Base-by-base conservation (phyloP, 1,140 invertebrate species). In the Glossosoma conforme region DNA sequence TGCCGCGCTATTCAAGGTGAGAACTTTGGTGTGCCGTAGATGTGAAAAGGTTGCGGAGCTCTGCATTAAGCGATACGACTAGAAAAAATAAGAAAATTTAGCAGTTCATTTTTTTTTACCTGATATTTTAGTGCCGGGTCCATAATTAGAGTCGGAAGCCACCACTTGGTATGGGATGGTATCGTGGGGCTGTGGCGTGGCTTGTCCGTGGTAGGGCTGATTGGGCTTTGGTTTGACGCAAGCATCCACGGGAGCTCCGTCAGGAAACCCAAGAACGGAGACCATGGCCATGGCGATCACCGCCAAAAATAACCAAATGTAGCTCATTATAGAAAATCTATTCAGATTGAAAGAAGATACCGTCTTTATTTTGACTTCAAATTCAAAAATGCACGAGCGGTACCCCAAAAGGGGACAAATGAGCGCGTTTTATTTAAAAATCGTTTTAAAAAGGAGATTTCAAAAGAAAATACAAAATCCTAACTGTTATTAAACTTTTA, bases 191-290 rank as follows among this genome's bases (percentile, higher is more conserved):
- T 86, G 83, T 1, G 83, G 70, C 15, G 77, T 68, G 10, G 83
- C 78, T 54, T 82, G 75, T 20, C 85, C 83, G 56, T 89, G 86
- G 65, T 87, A 83, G 0, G 85, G 86, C 58, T 84, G 81, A 69
- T 87, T 87, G 1, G 80, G 76, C 17, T 77, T 72, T 15, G 80
- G 75, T 60, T 86, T 86, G 0, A 87, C 85, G 61, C 86, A 89
- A 15, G 83, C 80, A 62, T 88, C 86, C 8, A 87, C 79, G 0
- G 86, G 86, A 3, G 83, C 85, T 8, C 86, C 86, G 58, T 87
- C 84, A 0, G 85, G 86, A 60, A 89, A 87, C 5, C 48, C 43
- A 18, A 36, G 28, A 32, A 46, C n/a, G 24, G 37, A n/a, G n/a
- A n/a, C 24, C n/a, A 50, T 15, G 5, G 20, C 33, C 10, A 35